Evolutionary conservation across 1,140 invertebrate species (phyloP).

Genomic region (Tetramorium simillimum): DNA sequence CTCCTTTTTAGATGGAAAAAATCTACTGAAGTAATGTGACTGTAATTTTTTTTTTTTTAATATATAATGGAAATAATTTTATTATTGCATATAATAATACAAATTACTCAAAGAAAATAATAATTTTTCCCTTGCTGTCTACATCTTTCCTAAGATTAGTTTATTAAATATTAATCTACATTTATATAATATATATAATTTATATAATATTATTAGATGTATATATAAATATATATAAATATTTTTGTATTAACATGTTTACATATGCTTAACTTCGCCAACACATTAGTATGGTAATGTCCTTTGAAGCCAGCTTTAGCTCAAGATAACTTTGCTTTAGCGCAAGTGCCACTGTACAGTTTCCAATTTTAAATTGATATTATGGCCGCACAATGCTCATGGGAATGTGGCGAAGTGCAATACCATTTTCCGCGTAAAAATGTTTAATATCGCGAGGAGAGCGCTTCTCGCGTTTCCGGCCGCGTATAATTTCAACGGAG

Average conservation of each 20-base stretch:
- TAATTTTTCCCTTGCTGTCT: background rate
- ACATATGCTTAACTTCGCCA: background rate
- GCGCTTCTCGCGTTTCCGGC: background rate
- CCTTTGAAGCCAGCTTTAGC: background rate
- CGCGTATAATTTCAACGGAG: slow-evolving; percentile 45
- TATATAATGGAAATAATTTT: too few relatives aligned
- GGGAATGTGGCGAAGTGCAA: slow-evolving; percentile 14
- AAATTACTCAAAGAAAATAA: background rate
- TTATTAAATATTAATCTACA: background rate
- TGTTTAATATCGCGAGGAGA: slow-evolving; percentile 44
- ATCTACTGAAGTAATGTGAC: too few relatives aligned
- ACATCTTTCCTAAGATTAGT: background rate
- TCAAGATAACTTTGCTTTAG: background rate
- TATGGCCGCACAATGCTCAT: slow-evolving; percentile 1
- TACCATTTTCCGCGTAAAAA: slow-evolving; percentile 46
- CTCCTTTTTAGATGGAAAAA: too few relatives aligned
- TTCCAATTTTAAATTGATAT: slow-evolving; percentile 44
- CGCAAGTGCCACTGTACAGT: background rate
- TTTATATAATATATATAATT: background rate
- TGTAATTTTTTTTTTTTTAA: too few relatives aligned
- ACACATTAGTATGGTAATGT: background rate
- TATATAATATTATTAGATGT: too few relatives aligned
- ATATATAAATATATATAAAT: background rate
- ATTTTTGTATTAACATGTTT: background rate
- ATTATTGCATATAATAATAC: too few relatives aligned